These are phyloP conservation scores for Synchiropus splendidus DNA, from an alignment of 2,113 vertebrate genomes.

Conservation along the genomic window DNA sequence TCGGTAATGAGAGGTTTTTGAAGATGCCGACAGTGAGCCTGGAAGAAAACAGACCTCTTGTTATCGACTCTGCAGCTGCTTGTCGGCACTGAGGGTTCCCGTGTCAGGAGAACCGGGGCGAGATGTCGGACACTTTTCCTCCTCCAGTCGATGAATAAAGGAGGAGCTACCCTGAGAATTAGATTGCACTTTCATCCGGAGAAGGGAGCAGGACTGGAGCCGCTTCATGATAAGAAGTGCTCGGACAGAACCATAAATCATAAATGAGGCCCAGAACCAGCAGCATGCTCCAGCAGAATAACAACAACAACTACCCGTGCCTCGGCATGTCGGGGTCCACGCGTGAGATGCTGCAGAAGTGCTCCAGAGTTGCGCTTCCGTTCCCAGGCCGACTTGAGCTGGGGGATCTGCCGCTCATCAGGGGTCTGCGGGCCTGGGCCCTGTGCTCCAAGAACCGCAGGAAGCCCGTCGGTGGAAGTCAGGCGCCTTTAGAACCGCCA, in stretches of 20 bases:
- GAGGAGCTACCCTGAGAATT: neutral
- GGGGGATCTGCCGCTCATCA: conserved; percentile 59
- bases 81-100: conserved; percentile 16
- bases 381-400: conserved; percentile 59
- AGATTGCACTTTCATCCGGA: neutral
- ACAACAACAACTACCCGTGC: conserved; percentile 73
- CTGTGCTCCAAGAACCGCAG: conserved; percentile 57
- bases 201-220: neutral
- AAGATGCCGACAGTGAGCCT: conserved; percentile 2
- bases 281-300: conserved; percentile 70
- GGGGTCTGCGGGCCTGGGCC: conserved; percentile 65
- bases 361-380: conserved; percentile 41
- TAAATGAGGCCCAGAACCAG: conserved; percentile 44
- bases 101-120: too few relatives aligned
- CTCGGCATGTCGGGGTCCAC: conserved; percentile 45
- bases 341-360: conserved; percentile 51
- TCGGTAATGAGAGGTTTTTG: conserved; percentile 4
- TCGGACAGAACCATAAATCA: conserved; percentile 8
- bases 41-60: conserved; percentile 22
- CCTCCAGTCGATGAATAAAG: neutral
- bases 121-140: neutral
- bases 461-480: conserved; percentile 31
- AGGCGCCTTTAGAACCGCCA: conserved; percentile 26
- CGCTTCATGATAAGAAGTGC: neutral
- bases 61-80: conserved; percentile 1